Base-by-base conservation (phyloP, 2,888 invertebrate species). In the Acleris laterana region DNA sequence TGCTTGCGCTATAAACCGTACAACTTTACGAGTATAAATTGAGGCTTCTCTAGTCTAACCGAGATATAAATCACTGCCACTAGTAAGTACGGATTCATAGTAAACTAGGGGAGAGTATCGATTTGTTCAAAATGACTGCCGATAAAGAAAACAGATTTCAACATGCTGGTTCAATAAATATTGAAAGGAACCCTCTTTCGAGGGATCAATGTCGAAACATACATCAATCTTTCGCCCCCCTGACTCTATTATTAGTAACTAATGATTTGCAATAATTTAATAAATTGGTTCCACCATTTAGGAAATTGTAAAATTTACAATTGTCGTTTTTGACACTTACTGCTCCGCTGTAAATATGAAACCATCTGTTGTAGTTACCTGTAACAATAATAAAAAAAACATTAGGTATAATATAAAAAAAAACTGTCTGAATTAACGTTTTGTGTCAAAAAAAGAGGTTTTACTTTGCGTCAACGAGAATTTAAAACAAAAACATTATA, bases 161-260 rank as follows among this genome's bases (percentile, higher is more conserved):
- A 66, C 28, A 42, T 32, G 28, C 51, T 19, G 38, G 68, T 72
- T 73, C 70, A 61, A 75, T 72, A 72, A 55, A 62, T 69, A 67
- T 66, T 69, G 50, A 60, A 62, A 72, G 59, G 70, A 70, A 66
- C 66, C 70, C 68, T 60, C 56, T 55, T 65, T 51, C 61, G 66
- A 58, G 69, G 63, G 66, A 72, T 70, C 72, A 68, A 69, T 71
- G 64, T 68, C 65, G 63, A 63, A 49, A 68, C 48, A 68, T 69
- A 69, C 69, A 85, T 87, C 81, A 84, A 87, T 86, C 82, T 84
- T 76, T 60, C 48, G 62, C 71, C 68, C 80, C 81, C 79, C 72
- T 63, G 58, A 70, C 71, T 72, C 69, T 71, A 68, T 75, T 67
- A 71, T 75, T 67, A 71, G 68, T 58, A 68, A 70, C 72, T 80